phyloP scores from a whole-genome alignment of 2,113 vertebrate genomes.

The Rhizomys pruinosus region DNA sequence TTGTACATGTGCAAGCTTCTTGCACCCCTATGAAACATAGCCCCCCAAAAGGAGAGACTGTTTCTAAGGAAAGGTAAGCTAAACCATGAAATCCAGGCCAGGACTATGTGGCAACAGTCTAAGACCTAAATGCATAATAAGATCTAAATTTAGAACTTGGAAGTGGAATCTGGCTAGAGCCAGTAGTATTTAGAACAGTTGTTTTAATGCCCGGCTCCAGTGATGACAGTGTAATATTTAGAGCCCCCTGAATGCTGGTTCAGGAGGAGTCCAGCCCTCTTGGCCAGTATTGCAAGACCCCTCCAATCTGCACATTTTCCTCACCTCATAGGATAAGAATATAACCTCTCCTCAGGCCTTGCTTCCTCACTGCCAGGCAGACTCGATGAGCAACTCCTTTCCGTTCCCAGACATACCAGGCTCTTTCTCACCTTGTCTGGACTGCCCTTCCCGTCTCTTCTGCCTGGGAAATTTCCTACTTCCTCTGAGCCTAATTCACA shows the following conservation, averaged over 20 bases:
- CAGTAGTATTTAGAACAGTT: neutral
- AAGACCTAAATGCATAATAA: neutral
- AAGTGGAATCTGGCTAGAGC: neutral
- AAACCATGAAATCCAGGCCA: neutral
- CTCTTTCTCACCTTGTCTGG: neutral
- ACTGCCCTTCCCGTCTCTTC: neutral
- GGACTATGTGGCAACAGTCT: neutral
- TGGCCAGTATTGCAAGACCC: neutral
- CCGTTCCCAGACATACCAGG: neutral
- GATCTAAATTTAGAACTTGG: neutral
- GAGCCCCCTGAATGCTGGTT: neutral
- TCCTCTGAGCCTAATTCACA: neutral
- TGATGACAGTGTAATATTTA: neutral
- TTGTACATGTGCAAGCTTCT: neutral
- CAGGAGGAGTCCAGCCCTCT: neutral
- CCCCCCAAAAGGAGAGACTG: neutral
- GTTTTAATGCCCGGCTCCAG: neutral
- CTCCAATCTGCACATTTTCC: neutral
- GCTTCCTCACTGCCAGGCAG: neutral
- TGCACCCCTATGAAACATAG: too few relatives aligned
- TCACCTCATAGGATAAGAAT: too few relatives aligned
- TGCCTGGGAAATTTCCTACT: neutral
- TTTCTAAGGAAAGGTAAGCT: neutral
- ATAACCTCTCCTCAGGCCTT: neutral
- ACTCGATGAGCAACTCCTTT: neutral